These are phyloP conservation scores for Trichoplusia ni DNA, from an alignment of 1,140 invertebrate species.

Conservation along the genomic window DNA sequence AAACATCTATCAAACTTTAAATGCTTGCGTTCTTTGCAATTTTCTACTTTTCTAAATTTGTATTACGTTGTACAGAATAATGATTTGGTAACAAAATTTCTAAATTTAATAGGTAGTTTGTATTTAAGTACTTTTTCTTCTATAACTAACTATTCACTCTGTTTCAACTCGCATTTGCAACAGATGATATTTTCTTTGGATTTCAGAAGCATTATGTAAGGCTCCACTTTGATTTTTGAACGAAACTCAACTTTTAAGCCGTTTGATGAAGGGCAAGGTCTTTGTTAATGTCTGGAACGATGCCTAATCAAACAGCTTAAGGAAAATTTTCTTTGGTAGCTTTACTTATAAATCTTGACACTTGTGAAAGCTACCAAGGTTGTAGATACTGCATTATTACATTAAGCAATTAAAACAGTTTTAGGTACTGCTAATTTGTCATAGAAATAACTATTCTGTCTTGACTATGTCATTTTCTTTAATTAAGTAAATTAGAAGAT, in stretches of 20 bases:
- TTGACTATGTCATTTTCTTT: not conserved
- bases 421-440: conserved; percentile 39
- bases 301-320: conserved; percentile 37
- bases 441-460: conserved; percentile 35
- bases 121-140: conserved; percentile 35
- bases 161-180: conserved; percentile 65
- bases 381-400: conserved; percentile 49
- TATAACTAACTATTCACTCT: conserved; percentile 61
- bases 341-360: conserved; percentile 13
- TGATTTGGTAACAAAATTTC: conserved; percentile 32
- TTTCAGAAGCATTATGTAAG: conserved; percentile 72
- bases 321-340: conserved; percentile 34
- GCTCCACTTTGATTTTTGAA: conserved; percentile 50
- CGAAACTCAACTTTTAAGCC: conserved; percentile 33
- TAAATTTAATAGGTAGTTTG: conserved; percentile 34
- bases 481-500: conserved; percentile 11
- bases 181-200: conserved; percentile 70
- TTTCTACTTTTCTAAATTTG: conserved; percentile 47
- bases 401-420: conserved; percentile 42
- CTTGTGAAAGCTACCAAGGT: conserved; percentile 43
- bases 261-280: conserved; percentile 43
- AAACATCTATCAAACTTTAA: conserved; percentile 43
- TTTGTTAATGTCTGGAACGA: not conserved
- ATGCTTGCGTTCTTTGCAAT: conserved; percentile 59
- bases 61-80: conserved; percentile 42